Base-by-base conservation (phyloP, 1,140 invertebrate genomes). In the Listronotus oregonensis region DNA sequence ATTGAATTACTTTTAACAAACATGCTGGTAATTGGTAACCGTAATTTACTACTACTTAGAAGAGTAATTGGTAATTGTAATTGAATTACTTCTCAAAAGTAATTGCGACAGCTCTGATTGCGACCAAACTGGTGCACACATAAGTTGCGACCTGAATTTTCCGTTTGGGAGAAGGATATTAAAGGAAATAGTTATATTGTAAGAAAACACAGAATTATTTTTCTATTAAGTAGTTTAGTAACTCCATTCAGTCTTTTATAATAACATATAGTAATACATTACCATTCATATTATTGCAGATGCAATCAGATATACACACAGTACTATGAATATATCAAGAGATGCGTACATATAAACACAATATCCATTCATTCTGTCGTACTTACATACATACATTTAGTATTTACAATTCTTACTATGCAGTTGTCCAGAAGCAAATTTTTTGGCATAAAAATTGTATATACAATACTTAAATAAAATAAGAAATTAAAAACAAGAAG, bases 231-330 rank as follows among this genome's bases (percentile, higher is more conserved):
- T 72, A 72, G 68, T 79, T 79, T 79, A 79, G 76, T 79, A 78
- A 79, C 73, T 78, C 77, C 77, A 79, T 79, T 79, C 77, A 79
- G 77, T 79, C 77, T 79, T 79, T 79, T 78, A 77, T 77, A 77
- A 78, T 77, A 77, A 78, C 76, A 77, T 78, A 79, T 75, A 79
- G 74, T 78, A 75, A 72, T 78, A 79, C 76, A 77, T 78, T 73
- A 78, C 77, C 76, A 79, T 77, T 77, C 76, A 78, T 78, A 77
- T 76, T 79, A 77, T 78, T 77, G 75, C 77, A 76, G 74, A 76
- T 77, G 75, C 77, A 79, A 78, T 77, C 76, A 69, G 73, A 72
- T 79, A 75, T 77, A 78, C 76, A 79, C 74, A 78, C 73, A 69
- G 66, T 77, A 77, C 74, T 77, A 79, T 77, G 71, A 72, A 77